These are phyloP conservation scores for Dicrostonyx torquatus DNA, from an alignment of 2,797 vertebrate genomes.

Conservation along the genomic window DNA sequence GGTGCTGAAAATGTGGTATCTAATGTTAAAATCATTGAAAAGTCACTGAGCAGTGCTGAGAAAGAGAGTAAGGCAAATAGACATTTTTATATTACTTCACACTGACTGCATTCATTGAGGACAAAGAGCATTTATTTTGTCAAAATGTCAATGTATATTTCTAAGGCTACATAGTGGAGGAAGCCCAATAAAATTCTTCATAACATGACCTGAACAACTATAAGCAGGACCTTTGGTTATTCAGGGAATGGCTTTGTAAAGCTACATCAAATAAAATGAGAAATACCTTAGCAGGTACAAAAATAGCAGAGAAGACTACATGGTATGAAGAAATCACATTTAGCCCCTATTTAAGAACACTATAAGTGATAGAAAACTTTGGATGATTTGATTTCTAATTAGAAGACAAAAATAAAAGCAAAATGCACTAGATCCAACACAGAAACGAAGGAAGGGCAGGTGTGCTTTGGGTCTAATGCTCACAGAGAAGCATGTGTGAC, in stretches of 20 bases:
- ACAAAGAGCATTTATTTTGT: background rate
- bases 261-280: background rate
- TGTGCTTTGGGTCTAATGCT: background rate
- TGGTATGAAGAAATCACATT: background rate
- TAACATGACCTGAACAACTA: background rate
- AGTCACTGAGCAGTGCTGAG: background rate
- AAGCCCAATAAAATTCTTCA: background rate
- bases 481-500: background rate
- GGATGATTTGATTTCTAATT: background rate
- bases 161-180: background rate
- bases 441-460: background rate
- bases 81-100: background rate
- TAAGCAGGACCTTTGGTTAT: background rate
- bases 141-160: background rate
- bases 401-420: background rate
- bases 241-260: background rate
- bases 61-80: background rate
- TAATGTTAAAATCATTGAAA: background rate
- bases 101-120: background rate
- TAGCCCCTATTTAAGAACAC: background rate
- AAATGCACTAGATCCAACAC: background rate
- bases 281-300: background rate
- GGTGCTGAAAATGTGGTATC: background rate
- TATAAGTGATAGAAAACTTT: background rate
- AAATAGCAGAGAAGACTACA: background rate